These are phyloP conservation scores for Drosophila melanogaster DNA, from an alignment of 1,140 invertebrate species.

Conservation along the genomic window Release_6_plus_ISO1_MT NT_037436.4:13943001-13943500, in stretches of 20 bases:
- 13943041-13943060: conserved; percentile 70
- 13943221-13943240: conserved; percentile 68
- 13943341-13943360: too few relatives aligned
- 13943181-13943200: conserved; percentile 27
- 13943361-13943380: too few relatives aligned
- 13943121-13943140: conserved; percentile 29
- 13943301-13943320: conserved; percentile 12
- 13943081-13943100: conserved; percentile 70
- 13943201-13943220: conserved; percentile 65
- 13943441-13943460: too few relatives aligned
- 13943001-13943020: conserved; percentile 34
- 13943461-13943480: too few relatives aligned
- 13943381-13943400: too few relatives aligned
- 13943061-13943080: conserved; percentile 63
- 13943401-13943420: too few relatives aligned
- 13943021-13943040: conserved; percentile 42
- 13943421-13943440: too few relatives aligned
- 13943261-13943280: conserved; percentile 27
- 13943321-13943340: too few relatives aligned
- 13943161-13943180: conserved; percentile 9
- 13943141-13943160: conserved; percentile 67
- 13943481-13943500: background rate
- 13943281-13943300: conserved; percentile 21
- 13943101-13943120: conserved; percentile 33
- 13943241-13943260: conserved; percentile 39